Conservation (phyloP, 2,113 vertebrate species). For the Tauraco erythrolophus region DNA sequence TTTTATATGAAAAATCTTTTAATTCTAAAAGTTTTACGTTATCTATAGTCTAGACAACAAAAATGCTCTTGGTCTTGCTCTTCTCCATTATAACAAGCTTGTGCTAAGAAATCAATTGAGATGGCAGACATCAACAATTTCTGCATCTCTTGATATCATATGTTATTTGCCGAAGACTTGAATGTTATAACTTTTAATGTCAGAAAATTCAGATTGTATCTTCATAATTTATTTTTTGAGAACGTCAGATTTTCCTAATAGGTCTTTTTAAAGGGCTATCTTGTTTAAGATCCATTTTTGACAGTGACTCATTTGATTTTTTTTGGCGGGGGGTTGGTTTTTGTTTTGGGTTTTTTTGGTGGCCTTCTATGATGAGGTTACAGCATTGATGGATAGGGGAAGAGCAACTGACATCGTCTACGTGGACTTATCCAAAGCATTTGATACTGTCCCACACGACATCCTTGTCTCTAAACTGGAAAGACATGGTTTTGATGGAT, state of each 20-base stretch:
- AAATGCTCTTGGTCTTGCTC: not conserved
- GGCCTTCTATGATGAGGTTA: too few relatives aligned
- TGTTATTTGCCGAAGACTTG: not conserved
- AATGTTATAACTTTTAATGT: not conserved
- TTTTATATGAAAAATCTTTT: not conserved
- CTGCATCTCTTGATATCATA: not conserved
- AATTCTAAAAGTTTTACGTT: fast-evolving
- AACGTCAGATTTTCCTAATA: not conserved
- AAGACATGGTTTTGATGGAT: too few relatives aligned
- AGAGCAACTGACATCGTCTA: too few relatives aligned
- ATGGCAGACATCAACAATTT: not conserved
- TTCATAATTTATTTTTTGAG: not conserved
- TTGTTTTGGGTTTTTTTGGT: not conserved
- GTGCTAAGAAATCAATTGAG: not conserved
- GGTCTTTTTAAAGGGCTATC: not conserved
- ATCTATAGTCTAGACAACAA: not conserved
- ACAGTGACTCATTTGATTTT: not conserved
- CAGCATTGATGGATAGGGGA: too few relatives aligned
- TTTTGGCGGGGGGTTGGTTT: fast-evolving
- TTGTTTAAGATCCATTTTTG: not conserved
- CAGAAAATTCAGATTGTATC: not conserved
- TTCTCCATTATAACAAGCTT: not conserved
- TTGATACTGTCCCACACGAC: too few relatives aligned
- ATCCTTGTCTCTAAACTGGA: too few relatives aligned
- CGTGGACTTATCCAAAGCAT: too few relatives aligned